Evolutionary conservation across 2,888 invertebrate genomes (phyloP), one percentile per base, ranked within the genome.

Genomic region (Oligia strigilis): DNA sequence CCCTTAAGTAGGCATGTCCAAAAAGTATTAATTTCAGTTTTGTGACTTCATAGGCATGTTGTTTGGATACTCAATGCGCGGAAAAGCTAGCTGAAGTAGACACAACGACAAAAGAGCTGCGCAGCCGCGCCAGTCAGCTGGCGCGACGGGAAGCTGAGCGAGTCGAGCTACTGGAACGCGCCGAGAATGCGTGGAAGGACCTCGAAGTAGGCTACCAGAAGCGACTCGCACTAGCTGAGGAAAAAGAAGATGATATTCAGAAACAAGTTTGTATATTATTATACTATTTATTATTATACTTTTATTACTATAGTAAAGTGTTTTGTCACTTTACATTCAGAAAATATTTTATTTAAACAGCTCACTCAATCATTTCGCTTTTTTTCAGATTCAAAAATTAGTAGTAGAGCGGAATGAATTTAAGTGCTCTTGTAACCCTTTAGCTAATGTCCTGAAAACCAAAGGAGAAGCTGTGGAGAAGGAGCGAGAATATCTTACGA

Each of bases 131-230:
- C 0, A 83, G 77, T 2, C 87, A 84, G 71, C 88, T 97, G 64
- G 95, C 94, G 5, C 88, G 86, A 14, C 93, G 96, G 0, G 96
- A 97, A 78, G 93, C 94, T 1, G 93, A 95, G 75, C 92, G 96
- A 9, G 92, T 93, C 0, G 93, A 95, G 78, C 86, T 96, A 55
- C 87, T 97, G 78, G 95, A 95, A 81, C 94, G 96, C 8, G 96
- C 97, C 0, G 97, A 97, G 85, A 85, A 89, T 0, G 95, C 97
- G 1, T 97, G 97, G 97, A 92, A 88, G 40, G 96, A 97, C 65
- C 92, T 97, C 2, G 97, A 97, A 86, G 71, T 83, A 0, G 95
- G 95, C 19, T 97, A 95, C 87, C 94, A 95, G 85, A 89, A 95
- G 17, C 92, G 95, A 19, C 90, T 96, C 14, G 49, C 77, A 5